These are phyloP conservation scores for Zosterops lateralis DNA, from an alignment of 2,113 vertebrate genomes.

Conservation along the genomic window DNA sequence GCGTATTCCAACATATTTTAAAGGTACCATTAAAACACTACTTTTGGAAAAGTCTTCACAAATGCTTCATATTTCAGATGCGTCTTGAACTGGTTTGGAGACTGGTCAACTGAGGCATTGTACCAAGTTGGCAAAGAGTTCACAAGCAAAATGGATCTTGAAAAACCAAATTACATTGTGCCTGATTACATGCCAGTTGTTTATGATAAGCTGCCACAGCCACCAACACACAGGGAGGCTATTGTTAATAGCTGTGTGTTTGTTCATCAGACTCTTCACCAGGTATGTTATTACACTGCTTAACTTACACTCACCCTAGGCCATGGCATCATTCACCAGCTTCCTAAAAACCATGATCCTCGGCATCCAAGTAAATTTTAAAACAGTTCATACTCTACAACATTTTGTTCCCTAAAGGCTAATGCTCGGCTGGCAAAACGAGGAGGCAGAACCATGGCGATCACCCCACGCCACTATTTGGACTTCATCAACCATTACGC, in stretches of 20 bases:
- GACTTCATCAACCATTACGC: constrained; percentile 99
- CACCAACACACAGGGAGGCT: constrained; percentile 90
- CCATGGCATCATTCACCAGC: not conserved
- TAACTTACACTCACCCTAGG: not conserved
- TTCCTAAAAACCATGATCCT: not conserved
- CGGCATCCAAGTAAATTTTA: not conserved
- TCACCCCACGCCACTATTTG: constrained; percentile 97
- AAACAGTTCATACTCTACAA: not conserved
- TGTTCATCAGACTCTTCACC: constrained; percentile 96
- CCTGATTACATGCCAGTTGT: constrained; percentile 97
- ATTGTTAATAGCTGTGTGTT: constrained; percentile 98
- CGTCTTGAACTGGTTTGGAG: constrained; percentile 98
- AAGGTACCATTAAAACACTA: not conserved
- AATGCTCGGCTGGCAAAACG: constrained; percentile 94
- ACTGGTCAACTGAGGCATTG: constrained; percentile 97
- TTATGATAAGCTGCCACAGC: constrained; percentile 93
- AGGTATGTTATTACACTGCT: constrained; percentile 72
- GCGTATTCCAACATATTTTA: not conserved
- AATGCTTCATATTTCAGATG: constrained; percentile 74
- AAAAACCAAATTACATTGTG: constrained; percentile 95
- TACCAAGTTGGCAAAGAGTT: constrained; percentile 99
- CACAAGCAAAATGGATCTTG: constrained; percentile 98
- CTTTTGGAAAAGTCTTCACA: not conserved
- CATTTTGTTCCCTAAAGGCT: constrained; percentile 75
- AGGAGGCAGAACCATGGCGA: constrained; percentile 94